These are phyloP conservation scores for Mesoclemmys tuberculata DNA, from an alignment of 2,113 vertebrate species.

Conservation along the genomic window DNA sequence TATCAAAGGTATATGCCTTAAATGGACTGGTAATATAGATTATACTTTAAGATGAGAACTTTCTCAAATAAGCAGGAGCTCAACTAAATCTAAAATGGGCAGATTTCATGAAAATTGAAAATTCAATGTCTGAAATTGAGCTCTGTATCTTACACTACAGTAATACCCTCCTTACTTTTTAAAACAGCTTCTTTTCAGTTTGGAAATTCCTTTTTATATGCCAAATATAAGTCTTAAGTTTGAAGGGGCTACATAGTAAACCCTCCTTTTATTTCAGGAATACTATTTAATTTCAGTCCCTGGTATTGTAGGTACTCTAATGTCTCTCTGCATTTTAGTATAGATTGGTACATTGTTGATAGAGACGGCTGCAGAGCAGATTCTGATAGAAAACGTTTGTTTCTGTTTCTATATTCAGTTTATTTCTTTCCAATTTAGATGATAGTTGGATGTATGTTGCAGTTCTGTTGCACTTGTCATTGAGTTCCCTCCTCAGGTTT, in stretches of 20 bases:
- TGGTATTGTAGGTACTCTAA: neutral
- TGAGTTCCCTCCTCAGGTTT: conserved; percentile 1
- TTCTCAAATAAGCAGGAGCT: neutral
- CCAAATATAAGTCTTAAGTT: neutral
- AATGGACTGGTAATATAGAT: neutral
- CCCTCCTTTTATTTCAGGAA: conserved; percentile 7
- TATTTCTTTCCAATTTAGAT: conserved; percentile 4
- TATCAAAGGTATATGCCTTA: neutral
- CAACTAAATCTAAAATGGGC: neutral
- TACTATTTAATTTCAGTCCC: neutral
- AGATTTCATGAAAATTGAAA: neutral
- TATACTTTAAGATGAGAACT: neutral
- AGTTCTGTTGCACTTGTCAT: neutral
- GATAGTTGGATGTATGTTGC: conserved; percentile 34
- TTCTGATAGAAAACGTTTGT: neutral
- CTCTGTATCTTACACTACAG: neutral
- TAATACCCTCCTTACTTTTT: neutral
- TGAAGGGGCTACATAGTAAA: neutral
- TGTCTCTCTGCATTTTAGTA: neutral
- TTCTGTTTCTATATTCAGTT: conserved; percentile 27
- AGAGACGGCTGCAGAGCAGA: neutral
- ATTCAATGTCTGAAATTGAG: neutral
- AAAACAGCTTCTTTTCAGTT: neutral
- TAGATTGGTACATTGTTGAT: conserved; percentile 17
- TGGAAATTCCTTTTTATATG: neutral